phyloP scores from a whole-genome alignment of 2,113 vertebrate genomes.

The Xenopus borealis region DNA sequence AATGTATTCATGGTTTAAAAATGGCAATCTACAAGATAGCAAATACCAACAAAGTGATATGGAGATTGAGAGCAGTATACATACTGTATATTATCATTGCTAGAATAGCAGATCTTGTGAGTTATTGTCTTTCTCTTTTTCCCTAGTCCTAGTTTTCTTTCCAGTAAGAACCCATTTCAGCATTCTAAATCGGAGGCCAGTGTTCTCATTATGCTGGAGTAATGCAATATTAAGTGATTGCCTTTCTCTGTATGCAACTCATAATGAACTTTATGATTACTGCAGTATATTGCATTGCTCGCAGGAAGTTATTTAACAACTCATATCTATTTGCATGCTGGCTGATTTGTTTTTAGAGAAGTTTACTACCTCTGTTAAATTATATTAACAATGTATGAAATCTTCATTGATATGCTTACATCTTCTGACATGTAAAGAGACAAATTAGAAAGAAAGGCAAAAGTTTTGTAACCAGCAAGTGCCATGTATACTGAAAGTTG shows the following conservation, averaged over 20 bases:
- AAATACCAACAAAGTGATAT: too few species aligned
- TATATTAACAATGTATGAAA: not conserved
- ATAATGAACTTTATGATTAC: not conserved
- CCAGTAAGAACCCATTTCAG: too few species aligned
- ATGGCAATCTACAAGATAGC: too few species aligned
- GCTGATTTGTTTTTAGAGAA: not conserved
- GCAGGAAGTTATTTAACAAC: not conserved
- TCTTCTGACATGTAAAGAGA: not conserved
- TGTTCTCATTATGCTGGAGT: not conserved
- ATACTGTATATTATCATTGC: too few species aligned
- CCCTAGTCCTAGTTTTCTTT: too few species aligned
- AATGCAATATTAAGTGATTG: not conserved
- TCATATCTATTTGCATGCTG: not conserved
- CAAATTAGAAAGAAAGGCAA: not conserved
- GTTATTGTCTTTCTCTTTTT: too few species aligned
- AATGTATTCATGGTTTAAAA: too few species aligned
- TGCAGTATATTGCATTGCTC: not conserved
- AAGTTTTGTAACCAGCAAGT: too few species aligned
- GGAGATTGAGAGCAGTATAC: too few species aligned
- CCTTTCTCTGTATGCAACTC: not conserved
- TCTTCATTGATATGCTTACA: not conserved
- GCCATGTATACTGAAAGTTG: too few species aligned
- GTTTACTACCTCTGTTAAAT: not conserved
- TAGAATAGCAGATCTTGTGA: too few species aligned
- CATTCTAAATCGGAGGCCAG: too few species aligned